A percentile compares a stretch with the other conserved stretches of the same genome.
Evolutionary conservation across 2,888 invertebrate species (phyloP).

Genomic region (Eumacrocentrus americanus): DNA sequence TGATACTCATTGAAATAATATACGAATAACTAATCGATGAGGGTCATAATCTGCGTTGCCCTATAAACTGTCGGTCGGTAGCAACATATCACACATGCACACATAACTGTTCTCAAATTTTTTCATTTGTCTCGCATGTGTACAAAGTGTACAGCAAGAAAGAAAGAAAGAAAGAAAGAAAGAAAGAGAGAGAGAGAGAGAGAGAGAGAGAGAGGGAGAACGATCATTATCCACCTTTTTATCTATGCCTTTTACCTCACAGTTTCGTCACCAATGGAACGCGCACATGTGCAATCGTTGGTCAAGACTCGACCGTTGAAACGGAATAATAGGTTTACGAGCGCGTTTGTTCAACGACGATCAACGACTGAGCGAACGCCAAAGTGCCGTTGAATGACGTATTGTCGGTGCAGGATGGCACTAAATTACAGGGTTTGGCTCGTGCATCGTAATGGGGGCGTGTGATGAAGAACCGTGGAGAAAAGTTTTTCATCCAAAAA

Average conservation of each 20-base stretch:
- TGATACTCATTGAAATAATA: neutral
- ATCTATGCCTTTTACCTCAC: slow-evolving; percentile 15
- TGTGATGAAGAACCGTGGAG: slow-evolving; percentile 14
- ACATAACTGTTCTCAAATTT: no score
- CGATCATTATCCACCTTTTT: slow-evolving; percentile 14
- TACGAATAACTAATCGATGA: neutral
- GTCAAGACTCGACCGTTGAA: slow-evolving; percentile 25
- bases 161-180: no score
- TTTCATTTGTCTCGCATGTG: no score
- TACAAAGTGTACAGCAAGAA: no score
- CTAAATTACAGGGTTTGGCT: slow-evolving; percentile 23
- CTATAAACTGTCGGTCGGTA: no score
- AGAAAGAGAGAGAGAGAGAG: no score
- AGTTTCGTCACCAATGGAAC: slow-evolving; percentile 24
- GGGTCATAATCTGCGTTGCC: no score
- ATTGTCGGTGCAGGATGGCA: slow-evolving; percentile 24
- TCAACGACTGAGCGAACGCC: slow-evolving; percentile 6
- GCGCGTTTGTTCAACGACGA: slow-evolving; percentile 3
- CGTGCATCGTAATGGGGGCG: slow-evolving; percentile 23
- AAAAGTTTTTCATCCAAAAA: slow-evolving; percentile 12
- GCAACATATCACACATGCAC: no score
- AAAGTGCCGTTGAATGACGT: slow-evolving; percentile 24
- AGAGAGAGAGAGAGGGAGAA: no score
- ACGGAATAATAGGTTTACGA: slow-evolving; percentile 12
- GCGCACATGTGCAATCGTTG: neutral